These are phyloP conservation scores for Anastrepha obliqua DNA, from an alignment of 1,140 invertebrate genomes.

Conservation along the genomic window DNA sequence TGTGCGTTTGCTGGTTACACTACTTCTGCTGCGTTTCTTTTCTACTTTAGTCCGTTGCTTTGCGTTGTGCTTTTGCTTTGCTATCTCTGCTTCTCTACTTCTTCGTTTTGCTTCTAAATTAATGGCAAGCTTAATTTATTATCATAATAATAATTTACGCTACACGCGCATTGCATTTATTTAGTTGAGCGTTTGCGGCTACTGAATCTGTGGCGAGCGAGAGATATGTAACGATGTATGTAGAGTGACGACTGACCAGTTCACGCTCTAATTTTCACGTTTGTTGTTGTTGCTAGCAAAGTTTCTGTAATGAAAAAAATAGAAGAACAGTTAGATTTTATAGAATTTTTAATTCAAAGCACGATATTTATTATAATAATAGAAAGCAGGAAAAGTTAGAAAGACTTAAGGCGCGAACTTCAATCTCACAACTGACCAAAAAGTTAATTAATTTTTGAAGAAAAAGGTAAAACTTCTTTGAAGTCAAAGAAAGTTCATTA, in stretches of 20 bases:
- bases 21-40: background rate
- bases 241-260: conserved; percentile 25
- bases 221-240: background rate
- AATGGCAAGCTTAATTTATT: conserved; percentile 74
- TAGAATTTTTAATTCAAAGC: background rate
- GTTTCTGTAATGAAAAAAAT: conserved; percentile 16
- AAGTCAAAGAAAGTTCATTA: too few relatives aligned
- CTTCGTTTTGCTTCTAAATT: conserved; percentile 68
- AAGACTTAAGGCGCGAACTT: background rate
- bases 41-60: background rate
- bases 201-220: background rate
- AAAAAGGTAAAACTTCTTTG: too few relatives aligned
- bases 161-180: conserved; percentile 48
- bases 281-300: background rate
- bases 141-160: conserved; percentile 61
- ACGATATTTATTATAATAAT: background rate
- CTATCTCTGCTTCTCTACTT: background rate
- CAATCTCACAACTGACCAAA: too few relatives aligned
- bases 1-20: background rate
- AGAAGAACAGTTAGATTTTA: background rate
- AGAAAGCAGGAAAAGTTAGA: background rate
- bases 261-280: conserved; percentile 37
- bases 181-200: conserved; percentile 7
- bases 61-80: background rate
- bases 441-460: too few relatives aligned